Evolutionary conservation across 2,888 invertebrate genomes (phyloP), one percentile per base, ranked within the genome.

Genomic region (Sclerodermus sp.): DNA sequence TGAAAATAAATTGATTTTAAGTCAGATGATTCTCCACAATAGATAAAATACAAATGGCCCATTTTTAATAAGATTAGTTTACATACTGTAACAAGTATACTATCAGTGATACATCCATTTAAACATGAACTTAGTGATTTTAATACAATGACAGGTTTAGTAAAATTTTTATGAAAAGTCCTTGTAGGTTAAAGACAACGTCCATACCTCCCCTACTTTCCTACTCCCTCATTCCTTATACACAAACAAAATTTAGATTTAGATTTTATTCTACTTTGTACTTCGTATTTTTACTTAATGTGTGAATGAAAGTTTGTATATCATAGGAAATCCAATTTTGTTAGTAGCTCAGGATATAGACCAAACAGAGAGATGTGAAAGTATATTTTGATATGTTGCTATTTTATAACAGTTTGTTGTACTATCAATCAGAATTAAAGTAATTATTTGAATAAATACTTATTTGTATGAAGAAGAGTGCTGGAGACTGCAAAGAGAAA

Each of bases 361-460:
- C 67, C 67, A 66, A 68, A 72, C 69, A 60, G 45, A 67, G 67
- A 70, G 63, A 71, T 64, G 57, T 58, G 61, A 64, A 67, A 69
- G 66, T 71, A 73, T 73, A 71, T 73, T 73, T 73, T 73, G 70
- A 73, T 73, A 73, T 68, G 64, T 71, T 71, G 57, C 64, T 71
- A 64, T 71, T 70, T 71, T 69, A 70, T 64, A 64, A 54, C 59
- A 50, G 57, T 62, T 60, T 52, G 55, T 54, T 55, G 57, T 56
- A 50, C 56, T 55, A 61, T 58, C 49, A 47, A 59, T 39, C 57
- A 62, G 47, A 62, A 60, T 46, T 45, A 41, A 47, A 51, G 40
- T 29, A 23, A 29, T 42, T 6, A 29, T 38, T 41, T 34, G 30
- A 37, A 47, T 31, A 47, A 23, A 60, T 53, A 52, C 45, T 47